These are phyloP conservation scores for Athene cunicularia DNA, from an alignment of 2,113 vertebrate species.

Conservation along the genomic window DNA sequence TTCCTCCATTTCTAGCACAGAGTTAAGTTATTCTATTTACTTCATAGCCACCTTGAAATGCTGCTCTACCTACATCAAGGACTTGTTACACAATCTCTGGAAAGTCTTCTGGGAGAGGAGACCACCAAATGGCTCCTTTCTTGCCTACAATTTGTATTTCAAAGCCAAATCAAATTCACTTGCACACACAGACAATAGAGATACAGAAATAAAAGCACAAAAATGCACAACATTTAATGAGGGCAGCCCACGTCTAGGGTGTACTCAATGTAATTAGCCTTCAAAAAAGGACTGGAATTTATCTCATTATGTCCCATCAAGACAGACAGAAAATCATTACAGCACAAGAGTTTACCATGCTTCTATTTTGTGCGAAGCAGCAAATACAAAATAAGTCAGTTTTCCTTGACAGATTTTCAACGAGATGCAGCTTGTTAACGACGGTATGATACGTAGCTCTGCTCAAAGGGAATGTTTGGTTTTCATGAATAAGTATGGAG, in stretches of 20 bases:
- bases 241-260: background rate
- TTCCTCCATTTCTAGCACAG: background rate
- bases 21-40: background rate
- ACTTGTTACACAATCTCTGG: background rate
- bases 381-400: conserved; percentile 19
- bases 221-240: background rate
- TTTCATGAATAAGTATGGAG: background rate
- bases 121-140: background rate
- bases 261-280: conserved; percentile 39
- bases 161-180: background rate
- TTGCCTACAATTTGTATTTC: background rate
- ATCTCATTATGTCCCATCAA: conserved; percentile 58
- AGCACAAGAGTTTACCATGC: background rate
- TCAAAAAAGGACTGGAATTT: conserved; percentile 47
- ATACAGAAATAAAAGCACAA: background rate
- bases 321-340: conserved; percentile 64
- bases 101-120: background rate
- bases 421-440: background rate
- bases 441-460: background rate
- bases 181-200: background rate
- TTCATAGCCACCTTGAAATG: background rate
- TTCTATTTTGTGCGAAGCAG: conserved; percentile 31
- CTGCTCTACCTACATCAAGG: background rate
- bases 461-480: background rate
- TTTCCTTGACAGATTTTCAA: conserved; percentile 33